phyloP scores from a whole-genome alignment of 2,797 vertebrate species.

The Coccyzus lansbergi region DNA sequence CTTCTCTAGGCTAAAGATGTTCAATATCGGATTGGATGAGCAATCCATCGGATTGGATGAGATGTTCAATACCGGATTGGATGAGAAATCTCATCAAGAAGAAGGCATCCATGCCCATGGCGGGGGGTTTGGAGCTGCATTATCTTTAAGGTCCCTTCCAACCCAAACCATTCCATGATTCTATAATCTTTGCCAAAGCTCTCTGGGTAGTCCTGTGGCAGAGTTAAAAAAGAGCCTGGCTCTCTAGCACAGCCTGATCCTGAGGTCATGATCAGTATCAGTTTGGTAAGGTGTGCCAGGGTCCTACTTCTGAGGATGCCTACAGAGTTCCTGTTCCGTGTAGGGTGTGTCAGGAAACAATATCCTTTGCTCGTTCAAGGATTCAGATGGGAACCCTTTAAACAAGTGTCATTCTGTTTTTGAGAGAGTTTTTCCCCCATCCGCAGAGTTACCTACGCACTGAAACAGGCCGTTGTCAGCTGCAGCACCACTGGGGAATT shows the following conservation, averaged over 20 bases:
- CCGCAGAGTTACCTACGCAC: background rate
- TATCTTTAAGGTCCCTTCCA: too few relatives aligned
- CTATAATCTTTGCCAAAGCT: background rate
- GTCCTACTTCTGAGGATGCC: background rate
- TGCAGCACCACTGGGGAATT: background rate
- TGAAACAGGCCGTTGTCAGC: background rate
- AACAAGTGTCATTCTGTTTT: background rate
- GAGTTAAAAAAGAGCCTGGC: accelerated
- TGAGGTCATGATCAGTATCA: background rate
- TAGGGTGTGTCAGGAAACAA: accelerated
- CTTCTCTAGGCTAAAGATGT: too few relatives aligned
- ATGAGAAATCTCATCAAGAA: too few relatives aligned
- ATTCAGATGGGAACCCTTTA: background rate
- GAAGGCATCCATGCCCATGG: too few relatives aligned
- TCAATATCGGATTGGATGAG: too few relatives aligned
- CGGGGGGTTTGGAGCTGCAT: too few relatives aligned
- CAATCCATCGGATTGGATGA: too few relatives aligned
- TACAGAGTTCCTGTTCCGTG: background rate
- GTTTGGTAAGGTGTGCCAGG: accelerated
- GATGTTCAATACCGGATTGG: too few relatives aligned
- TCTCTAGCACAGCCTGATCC: background rate
- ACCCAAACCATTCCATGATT: too few relatives aligned
- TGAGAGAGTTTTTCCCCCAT: background rate
- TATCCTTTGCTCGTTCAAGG: background rate
- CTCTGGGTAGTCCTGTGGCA: too few relatives aligned